phyloP scores from a whole-genome alignment of 64 coral and sea anemone species.

The Montipora efflorescens region DNA sequence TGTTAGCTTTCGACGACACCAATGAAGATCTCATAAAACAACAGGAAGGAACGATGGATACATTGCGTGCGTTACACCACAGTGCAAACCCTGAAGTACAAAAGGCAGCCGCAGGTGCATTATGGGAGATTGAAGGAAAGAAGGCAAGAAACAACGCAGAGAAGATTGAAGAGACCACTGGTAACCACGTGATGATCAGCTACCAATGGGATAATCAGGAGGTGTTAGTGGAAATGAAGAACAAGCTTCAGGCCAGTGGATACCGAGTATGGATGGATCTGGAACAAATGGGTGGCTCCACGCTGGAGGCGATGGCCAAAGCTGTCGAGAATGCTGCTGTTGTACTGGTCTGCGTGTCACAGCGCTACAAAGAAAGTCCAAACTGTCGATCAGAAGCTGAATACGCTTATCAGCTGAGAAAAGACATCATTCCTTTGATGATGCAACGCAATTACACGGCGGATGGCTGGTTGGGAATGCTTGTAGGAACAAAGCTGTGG shows the following conservation, averaged over 20 bases:
- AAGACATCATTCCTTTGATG: too few species aligned
- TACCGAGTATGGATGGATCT: conserved; percentile 82
- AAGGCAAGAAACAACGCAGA: too few species aligned
- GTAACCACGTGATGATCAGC: conserved; percentile 83
- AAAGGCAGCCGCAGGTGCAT: too few species aligned
- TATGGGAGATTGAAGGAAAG: too few species aligned
- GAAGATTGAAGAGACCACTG: not conserved
- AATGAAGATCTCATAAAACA: conserved; percentile 55
- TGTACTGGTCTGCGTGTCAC: conserved; percentile 72
- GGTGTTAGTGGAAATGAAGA: conserved; percentile 53
- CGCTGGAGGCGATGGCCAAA: conserved; percentile 62
- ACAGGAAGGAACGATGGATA: not conserved
- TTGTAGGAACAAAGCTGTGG: conserved; percentile 60
- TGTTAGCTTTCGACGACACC: conserved; percentile 71
- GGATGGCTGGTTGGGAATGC: not conserved
- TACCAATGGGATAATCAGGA: conserved; percentile 76
- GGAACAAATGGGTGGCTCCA: conserved; percentile 53
- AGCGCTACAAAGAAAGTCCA: not conserved
- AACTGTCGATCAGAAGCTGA: too few species aligned
- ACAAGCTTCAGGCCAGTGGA: conserved; percentile 46
- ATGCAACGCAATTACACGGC: too few species aligned
- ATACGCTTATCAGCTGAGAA: too few species aligned
- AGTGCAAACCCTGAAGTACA: too few species aligned
- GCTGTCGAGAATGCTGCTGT: conserved; percentile 19
- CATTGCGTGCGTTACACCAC: too few species aligned